These are phyloP conservation scores for Strix uralensis DNA, from an alignment of 2,113 vertebrate species.

Conservation along the genomic window DNA sequence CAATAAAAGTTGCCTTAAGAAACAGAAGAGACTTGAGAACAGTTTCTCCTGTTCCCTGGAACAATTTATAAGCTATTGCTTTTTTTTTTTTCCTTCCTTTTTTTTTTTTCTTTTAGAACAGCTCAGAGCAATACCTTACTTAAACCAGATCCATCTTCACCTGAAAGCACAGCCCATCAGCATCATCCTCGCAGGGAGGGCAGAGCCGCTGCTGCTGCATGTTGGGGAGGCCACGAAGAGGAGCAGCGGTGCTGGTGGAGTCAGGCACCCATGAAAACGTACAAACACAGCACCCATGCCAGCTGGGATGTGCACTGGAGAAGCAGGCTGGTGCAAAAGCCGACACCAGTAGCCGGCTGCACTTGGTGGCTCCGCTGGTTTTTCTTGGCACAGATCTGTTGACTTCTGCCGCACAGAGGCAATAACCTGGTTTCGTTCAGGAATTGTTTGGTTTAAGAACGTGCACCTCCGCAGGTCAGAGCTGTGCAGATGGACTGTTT, in stretches of 20 bases:
- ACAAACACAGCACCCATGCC: fast-evolving
- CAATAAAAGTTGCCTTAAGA: background rate
- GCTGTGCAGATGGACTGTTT: background rate
- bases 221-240: fast-evolving
- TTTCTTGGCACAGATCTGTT: background rate
- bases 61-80: background rate
- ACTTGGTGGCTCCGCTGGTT: background rate
- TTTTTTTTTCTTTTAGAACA: background rate
- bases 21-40: background rate
- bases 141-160: background rate
- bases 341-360: background rate
- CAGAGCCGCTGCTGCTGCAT: background rate
- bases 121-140: background rate
- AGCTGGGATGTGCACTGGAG: fast-evolving
- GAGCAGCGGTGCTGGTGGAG: background rate
- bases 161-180: background rate
- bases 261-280: fast-evolving
- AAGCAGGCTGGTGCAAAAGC: background rate
- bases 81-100: background rate
- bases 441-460: background rate
- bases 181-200: background rate
- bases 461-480: background rate
- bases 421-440: background rate
- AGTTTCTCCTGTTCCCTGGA: background rate
- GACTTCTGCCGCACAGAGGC: background rate